Evolutionary conservation across 2,888 invertebrate genomes (phyloP).

Genomic region (Conistra vaccinii): DNA sequence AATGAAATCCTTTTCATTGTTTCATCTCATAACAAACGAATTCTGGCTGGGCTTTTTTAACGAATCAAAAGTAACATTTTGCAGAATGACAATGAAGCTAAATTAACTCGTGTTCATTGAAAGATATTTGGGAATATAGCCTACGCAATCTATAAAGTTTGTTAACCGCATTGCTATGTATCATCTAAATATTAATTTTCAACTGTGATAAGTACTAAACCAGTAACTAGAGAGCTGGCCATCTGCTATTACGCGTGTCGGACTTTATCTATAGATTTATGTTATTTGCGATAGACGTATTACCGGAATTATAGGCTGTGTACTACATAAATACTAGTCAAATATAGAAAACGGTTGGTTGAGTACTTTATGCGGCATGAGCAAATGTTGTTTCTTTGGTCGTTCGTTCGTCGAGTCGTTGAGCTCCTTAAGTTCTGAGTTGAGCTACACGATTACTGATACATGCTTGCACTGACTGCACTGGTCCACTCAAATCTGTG

Average conservation of each 20-base stretch:
- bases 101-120: neutral
- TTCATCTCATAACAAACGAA: constrained; percentile 10
- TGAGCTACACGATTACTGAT: too few species aligned
- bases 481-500: neutral
- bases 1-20: constrained; percentile 44
- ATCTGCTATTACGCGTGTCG: constrained; percentile 40
- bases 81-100: neutral
- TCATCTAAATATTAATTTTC: neutral
- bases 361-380: neutral
- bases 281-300: constrained; percentile 31
- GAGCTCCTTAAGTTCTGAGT: too few species aligned
- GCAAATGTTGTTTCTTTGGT: neutral
- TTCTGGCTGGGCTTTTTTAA: constrained; percentile 12
- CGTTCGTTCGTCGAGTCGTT: neutral
- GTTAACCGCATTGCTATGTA: neutral
- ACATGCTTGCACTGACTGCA: neutral
- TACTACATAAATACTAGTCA: neutral
- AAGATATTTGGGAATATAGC: neutral
- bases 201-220: neutral
- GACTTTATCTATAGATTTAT: constrained; percentile 35
- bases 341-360: neutral
- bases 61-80: constrained; percentile 31
- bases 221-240: constrained; percentile 39
- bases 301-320: constrained; percentile 1
- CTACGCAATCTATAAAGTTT: neutral